Conservation (phyloP, 2,888 invertebrate species). For the Agrilus biguttatus region DNA sequence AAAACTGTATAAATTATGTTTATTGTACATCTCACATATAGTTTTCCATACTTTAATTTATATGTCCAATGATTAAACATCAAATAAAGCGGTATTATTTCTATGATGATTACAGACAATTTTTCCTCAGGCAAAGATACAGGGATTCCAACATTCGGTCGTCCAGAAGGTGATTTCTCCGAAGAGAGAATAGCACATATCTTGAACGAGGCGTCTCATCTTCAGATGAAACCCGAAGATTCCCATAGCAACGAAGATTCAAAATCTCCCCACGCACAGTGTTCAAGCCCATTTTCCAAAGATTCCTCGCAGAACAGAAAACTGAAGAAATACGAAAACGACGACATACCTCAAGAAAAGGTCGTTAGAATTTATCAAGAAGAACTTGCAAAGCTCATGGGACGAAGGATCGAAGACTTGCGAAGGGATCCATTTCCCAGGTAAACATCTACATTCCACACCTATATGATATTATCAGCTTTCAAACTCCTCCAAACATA, state of each 20-base stretch:
- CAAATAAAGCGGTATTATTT: slow-evolving; percentile 3
- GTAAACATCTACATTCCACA: slow-evolving; percentile 35
- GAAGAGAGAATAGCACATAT: slow-evolving; percentile 91
- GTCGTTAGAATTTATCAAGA: slow-evolving; percentile 90
- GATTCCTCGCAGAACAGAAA: slow-evolving; percentile 58
- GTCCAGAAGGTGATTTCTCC: slow-evolving; percentile 60
- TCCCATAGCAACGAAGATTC: slow-evolving; percentile 71
- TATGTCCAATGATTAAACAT: too few relatives aligned
- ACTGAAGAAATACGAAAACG: slow-evolving; percentile 78
- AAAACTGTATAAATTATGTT: too few relatives aligned
- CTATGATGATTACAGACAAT: slow-evolving; percentile 28
- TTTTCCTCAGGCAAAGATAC: slow-evolving; percentile 66
- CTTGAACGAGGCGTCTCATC: slow-evolving; percentile 80
- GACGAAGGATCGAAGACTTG: slow-evolving; percentile 56
- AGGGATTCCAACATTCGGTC: slow-evolving; percentile 61
- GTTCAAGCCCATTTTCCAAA: slow-evolving; percentile 69
- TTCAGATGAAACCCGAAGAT: slow-evolving; percentile 60
- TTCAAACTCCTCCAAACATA: too few relatives aligned
- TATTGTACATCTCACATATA: too few relatives aligned
- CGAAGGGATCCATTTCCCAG: slow-evolving; percentile 68
- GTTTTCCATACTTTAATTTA: too few relatives aligned
- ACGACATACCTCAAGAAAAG: slow-evolving; percentile 93
- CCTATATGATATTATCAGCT: neutral
- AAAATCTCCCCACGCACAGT: slow-evolving; percentile 64
- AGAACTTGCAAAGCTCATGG: slow-evolving; percentile 87